These are phyloP conservation scores for Drosophila micromelanica DNA, from an alignment of 1,140 invertebrate genomes.

Conservation along the genomic window DNA sequence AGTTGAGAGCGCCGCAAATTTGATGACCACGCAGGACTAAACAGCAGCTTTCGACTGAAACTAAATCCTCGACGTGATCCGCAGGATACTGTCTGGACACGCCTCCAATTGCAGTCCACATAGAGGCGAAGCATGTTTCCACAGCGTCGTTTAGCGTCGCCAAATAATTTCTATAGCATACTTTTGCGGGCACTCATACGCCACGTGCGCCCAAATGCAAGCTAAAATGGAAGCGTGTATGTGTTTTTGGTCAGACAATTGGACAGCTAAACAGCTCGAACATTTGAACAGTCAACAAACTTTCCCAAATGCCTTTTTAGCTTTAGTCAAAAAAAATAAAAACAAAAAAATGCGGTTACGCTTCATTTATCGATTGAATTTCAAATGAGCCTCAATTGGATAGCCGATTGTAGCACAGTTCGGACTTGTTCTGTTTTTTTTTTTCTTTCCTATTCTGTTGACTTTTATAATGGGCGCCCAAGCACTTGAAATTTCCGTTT, in stretches of 20 bases:
- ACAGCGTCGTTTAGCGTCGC: slow-evolving; percentile 39
- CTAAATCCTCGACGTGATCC: slow-evolving; percentile 70
- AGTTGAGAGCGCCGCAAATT: slow-evolving; percentile 73
- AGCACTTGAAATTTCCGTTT: slow-evolving; percentile 62
- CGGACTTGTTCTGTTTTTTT: slow-evolving; percentile 21
- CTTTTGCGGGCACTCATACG: slow-evolving; percentile 37
- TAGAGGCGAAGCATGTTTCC: slow-evolving; percentile 40
- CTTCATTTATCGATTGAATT: slow-evolving; percentile 82
- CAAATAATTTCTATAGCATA: slow-evolving; percentile 61
- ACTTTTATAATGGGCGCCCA: slow-evolving; percentile 67
- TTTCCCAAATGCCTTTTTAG: slow-evolving; percentile 50
- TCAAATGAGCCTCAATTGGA: slow-evolving; percentile 57
- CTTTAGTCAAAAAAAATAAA: background rate
- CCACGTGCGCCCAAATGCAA: slow-evolving; percentile 3
- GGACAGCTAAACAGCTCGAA: slow-evolving; percentile 25
- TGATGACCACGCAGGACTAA: slow-evolving; percentile 61
- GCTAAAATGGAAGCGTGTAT: background rate
- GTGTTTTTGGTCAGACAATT: slow-evolving; percentile 28
- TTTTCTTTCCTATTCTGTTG: slow-evolving; percentile 37
- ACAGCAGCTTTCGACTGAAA: slow-evolving; percentile 31
- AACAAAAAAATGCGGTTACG: slow-evolving; percentile 39
- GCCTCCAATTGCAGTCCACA: slow-evolving; percentile 46
- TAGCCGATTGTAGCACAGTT: background rate
- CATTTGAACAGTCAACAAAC: slow-evolving; percentile 41
- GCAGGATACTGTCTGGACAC: slow-evolving; percentile 14